Conservation (phyloP, 2,113 vertebrate species). For the Oreamnos americanus region DNA sequence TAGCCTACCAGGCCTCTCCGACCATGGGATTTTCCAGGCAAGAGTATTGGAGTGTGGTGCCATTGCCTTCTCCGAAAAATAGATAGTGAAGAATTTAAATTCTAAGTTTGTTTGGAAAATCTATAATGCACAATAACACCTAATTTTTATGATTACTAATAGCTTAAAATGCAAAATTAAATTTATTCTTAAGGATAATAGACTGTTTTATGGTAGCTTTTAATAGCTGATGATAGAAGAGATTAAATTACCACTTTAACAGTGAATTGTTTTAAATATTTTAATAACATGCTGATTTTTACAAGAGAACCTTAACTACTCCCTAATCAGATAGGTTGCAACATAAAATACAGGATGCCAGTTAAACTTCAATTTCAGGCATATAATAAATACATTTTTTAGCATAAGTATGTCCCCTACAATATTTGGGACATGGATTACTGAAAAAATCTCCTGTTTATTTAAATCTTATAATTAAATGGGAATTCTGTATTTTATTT, state of each 20-base stretch:
- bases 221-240: neutral
- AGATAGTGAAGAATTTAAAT: slow-evolving; percentile 29
- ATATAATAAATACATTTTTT: neutral
- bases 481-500: neutral
- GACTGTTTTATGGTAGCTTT: slow-evolving; percentile 6
- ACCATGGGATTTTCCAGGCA: too few relatives aligned
- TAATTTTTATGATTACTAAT: slow-evolving; percentile 45
- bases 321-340: neutral
- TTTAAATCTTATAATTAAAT: slow-evolving; percentile 5
- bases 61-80: neutral
- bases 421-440: neutral
- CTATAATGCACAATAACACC: neutral
- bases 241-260: neutral
- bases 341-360: slow-evolving; percentile 10
- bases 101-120: slow-evolving; percentile 13
- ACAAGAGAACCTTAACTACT: neutral
- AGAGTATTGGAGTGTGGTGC: too few relatives aligned
- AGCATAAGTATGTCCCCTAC: neutral
- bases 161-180: slow-evolving; percentile 30
- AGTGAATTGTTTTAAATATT: slow-evolving; percentile 44
- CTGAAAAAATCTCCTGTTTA: neutral
- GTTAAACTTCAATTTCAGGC: slow-evolving; percentile 13
- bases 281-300: slow-evolving; percentile 46
- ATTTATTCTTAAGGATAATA: slow-evolving; percentile 40
- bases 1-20: too few relatives aligned